phyloP scores from a whole-genome alignment of 1,140 invertebrate species.

The Leptinotarsa undecemlineata region DNA sequence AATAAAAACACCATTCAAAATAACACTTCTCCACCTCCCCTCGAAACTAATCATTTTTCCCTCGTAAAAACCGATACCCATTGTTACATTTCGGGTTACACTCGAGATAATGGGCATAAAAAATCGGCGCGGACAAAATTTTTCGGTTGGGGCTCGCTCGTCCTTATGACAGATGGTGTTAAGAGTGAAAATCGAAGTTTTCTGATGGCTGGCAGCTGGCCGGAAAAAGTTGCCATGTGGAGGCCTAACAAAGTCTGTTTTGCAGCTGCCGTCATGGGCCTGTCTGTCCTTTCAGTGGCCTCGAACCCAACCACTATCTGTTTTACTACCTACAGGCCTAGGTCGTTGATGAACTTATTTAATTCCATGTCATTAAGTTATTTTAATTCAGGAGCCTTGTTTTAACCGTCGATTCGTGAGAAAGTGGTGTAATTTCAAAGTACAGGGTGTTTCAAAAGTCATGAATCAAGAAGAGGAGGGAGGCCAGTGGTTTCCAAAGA shows the following conservation, averaged over 20 bases:
- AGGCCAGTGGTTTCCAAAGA: too few relatives aligned
- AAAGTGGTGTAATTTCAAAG: too few relatives aligned
- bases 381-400: too few relatives aligned
- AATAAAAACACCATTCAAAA: not conserved
- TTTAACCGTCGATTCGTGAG: too few relatives aligned
- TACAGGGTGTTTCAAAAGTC: too few relatives aligned
- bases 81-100: constrained; percentile 8
- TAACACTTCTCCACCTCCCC: not conserved
- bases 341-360: constrained; percentile 1
- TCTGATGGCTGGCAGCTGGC: constrained; percentile 31
- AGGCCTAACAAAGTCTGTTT: constrained; percentile 29
- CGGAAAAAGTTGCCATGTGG: constrained; percentile 28
- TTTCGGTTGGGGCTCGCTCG: not conserved
- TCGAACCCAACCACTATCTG: constrained; percentile 6
- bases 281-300: constrained; percentile 3
- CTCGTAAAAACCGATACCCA: constrained; percentile 5
- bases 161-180: not conserved
- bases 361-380: not conserved
- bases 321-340: constrained; percentile 1
- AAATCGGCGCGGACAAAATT: constrained; percentile 1
- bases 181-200: not conserved
- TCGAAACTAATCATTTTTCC: not conserved
- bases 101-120: constrained; percentile 2
- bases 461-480: too few relatives aligned
- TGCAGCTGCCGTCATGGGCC: constrained; percentile 29